These are phyloP conservation scores for Onychomys leucogaster DNA, from an alignment of 2,797 vertebrate species.

Conservation along the genomic window DNA sequence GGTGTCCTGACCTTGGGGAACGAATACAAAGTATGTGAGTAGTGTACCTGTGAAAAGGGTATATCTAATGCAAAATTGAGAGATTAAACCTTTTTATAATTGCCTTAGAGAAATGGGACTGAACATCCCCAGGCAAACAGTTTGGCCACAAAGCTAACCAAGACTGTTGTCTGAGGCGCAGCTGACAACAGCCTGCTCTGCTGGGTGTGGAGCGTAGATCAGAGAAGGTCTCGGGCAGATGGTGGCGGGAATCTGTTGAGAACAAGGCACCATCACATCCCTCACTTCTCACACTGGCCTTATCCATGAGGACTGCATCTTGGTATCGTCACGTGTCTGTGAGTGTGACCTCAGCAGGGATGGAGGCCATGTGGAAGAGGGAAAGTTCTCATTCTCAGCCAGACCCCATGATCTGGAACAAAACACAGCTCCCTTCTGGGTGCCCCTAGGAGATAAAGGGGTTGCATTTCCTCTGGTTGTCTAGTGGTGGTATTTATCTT, in stretches of 20 bases:
- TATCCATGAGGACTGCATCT: background rate
- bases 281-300: background rate
- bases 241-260: constrained; percentile 40
- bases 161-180: constrained; percentile 46
- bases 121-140: constrained; percentile 41
- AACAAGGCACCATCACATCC: constrained; percentile 5
- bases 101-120: constrained; percentile 35
- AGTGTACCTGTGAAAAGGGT: background rate
- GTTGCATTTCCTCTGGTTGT: constrained; percentile 47
- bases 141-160: constrained; percentile 42
- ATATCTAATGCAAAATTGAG: constrained; percentile 24
- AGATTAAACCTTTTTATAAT: constrained; percentile 49
- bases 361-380: background rate
- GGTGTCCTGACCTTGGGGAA: constrained; percentile 72
- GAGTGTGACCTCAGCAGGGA: background rate
- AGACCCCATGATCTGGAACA: constrained; percentile 31
- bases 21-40: constrained; percentile 15
- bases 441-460: constrained; percentile 46
- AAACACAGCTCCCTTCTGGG: constrained; percentile 41
- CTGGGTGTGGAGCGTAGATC: constrained; percentile 51
- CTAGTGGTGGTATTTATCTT: background rate
- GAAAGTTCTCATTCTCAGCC: background rate
- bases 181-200: constrained; percentile 27
- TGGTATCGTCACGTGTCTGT: background rate
- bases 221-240: constrained; percentile 50